Percentiles rank a stretch among this genome's conserved stretches.
These are phyloP conservation scores for Tachina fera DNA, from an alignment of 2,888 invertebrate genomes.

Conservation along the genomic window DNA sequence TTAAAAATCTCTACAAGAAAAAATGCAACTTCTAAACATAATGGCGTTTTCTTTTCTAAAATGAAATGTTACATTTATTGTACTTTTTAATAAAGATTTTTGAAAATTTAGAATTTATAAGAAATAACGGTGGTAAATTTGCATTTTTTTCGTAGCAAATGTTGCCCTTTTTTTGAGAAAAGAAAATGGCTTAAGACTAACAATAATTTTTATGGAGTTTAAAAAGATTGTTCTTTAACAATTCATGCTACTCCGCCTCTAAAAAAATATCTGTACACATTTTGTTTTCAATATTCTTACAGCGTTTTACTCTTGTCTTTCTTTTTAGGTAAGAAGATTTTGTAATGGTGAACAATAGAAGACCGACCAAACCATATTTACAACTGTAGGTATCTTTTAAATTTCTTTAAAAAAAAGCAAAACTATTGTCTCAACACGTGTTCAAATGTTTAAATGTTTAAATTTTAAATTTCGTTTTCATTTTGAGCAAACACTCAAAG, in stretches of 20 bases:
- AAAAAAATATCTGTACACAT: neutral
- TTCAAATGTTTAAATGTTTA: slow-evolving; percentile 72
- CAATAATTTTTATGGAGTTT: no score
- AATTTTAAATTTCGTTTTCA: slow-evolving; percentile 13
- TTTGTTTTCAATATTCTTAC: slow-evolving; percentile 49
- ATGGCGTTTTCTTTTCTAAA: no score
- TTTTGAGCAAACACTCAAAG: slow-evolving; percentile 1
- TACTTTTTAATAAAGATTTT: no score
- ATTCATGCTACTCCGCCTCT: neutral
- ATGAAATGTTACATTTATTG: no score
- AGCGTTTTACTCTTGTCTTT: slow-evolving; percentile 30
- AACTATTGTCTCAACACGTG: slow-evolving; percentile 80
- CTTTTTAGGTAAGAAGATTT: slow-evolving; percentile 50
- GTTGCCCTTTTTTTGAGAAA: no score
- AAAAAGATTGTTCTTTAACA: no score
- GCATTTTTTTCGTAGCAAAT: no score
- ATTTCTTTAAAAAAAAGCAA: slow-evolving; percentile 16
- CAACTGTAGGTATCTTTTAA: slow-evolving; percentile 32
- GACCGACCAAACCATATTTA: neutral
- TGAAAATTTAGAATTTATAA: no score
- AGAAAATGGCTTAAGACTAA: no score
- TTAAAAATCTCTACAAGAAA: no score
- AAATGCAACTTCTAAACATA: no score
- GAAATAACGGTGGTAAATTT: no score
- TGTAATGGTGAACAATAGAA: slow-evolving; percentile 28